Percentiles rank a stretch among this genome's conserved stretches.
These are phyloP conservation scores for Drosophila kurseongensis DNA, from an alignment of 1,140 invertebrate species.

Conservation along the genomic window DNA sequence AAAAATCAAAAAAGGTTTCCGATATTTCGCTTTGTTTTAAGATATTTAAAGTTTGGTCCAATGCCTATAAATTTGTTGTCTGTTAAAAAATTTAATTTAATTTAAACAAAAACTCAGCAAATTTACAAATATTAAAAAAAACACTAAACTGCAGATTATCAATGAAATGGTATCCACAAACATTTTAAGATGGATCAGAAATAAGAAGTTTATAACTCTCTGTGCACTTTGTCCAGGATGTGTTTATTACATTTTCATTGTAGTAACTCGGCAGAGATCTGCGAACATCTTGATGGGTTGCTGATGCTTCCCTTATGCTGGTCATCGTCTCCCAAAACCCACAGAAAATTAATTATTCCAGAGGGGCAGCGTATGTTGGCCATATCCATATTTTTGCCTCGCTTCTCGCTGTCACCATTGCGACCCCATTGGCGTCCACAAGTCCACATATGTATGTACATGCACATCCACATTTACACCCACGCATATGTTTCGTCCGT, in stretches of 20 bases:
- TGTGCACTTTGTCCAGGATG: background rate
- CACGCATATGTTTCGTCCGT: constrained; percentile 66
- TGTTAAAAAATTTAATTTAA: no score
- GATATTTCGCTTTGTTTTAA: no score
- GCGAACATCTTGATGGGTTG: constrained; percentile 6
- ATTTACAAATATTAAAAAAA: no score
- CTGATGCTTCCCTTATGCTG: constrained; percentile 13
- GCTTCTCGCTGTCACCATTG: constrained; percentile 20
- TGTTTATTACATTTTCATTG: background rate
- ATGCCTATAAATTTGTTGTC: no score
- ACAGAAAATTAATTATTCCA: constrained; percentile 39
- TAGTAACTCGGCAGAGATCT: background rate
- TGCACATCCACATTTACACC: constrained; percentile 3
- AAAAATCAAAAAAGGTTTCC: no score
- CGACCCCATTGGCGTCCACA: background rate
- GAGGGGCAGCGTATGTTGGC: constrained; percentile 10
- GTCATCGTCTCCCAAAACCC: constrained; percentile 13
- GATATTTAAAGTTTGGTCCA: no score
- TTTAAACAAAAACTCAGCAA: no score
- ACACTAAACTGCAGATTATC: no score
- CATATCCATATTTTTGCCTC: constrained; percentile 23
- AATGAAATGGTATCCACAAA: no score
- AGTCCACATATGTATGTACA: background rate
- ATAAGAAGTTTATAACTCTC: background rate
- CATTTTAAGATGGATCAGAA: no score